phyloP scores from a whole-genome alignment of 64 coral and sea anemone species.

The Porites lutea region DNA sequence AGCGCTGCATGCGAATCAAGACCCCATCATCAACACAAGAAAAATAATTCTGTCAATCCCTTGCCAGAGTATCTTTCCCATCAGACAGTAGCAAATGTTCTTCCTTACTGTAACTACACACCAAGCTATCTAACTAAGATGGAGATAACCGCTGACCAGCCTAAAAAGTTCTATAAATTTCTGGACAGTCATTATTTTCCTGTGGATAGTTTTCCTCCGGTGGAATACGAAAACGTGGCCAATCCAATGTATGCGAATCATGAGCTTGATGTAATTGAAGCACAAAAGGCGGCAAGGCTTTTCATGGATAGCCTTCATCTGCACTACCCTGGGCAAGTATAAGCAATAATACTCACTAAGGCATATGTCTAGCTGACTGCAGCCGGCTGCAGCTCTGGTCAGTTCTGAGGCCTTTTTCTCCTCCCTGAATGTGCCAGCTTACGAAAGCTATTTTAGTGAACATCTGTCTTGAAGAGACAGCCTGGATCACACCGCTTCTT shows the following conservation, averaged over 20 bases:
- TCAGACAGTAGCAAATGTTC: neutral
- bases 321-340: conserved; percentile 63
- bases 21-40: neutral
- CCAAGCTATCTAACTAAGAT: conserved; percentile 40
- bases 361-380: no score
- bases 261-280: conserved; percentile 40
- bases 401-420: no score
- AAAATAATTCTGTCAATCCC: neutral
- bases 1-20: conserved; percentile 13
- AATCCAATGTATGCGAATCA: conserved; percentile 28
- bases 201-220: conserved; percentile 3
- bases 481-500: no score
- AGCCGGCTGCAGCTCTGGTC: no score
- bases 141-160: neutral
- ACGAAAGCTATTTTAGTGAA: no score
- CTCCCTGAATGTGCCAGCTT: no score
- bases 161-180: neutral
- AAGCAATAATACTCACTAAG: neutral
- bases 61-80: conserved; percentile 17
- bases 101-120: conserved; percentile 45
- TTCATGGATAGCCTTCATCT: conserved; percentile 66
- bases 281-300: conserved; percentile 24
- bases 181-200: neutral
- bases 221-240: neutral
- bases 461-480: no score